Evolutionary conservation across 2,888 invertebrate genomes (phyloP).

Genomic region (Noctua fimbriata): DNA sequence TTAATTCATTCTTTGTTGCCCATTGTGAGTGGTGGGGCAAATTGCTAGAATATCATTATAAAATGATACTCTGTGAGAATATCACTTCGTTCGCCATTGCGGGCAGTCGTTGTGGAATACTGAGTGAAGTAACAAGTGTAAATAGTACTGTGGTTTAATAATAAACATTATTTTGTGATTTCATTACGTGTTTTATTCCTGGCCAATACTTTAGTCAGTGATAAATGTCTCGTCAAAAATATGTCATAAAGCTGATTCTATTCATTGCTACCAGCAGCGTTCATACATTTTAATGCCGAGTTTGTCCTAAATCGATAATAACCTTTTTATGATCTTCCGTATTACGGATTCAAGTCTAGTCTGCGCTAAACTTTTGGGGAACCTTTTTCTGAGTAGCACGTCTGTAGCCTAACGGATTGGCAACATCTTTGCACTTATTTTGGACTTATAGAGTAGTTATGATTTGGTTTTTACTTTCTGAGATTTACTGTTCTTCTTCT

Average conservation of each 20-base stretch:
- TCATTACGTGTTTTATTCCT: too few species aligned
- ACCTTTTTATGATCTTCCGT: slow-evolving; percentile 53
- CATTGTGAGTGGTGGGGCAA: too few species aligned
- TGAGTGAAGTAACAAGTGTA: too few species aligned
- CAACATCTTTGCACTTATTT: slow-evolving; percentile 43
- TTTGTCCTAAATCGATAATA: slow-evolving; percentile 46
- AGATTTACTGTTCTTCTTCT: slow-evolving; percentile 12
- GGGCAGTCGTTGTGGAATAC: too few species aligned
- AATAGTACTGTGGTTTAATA: too few species aligned
- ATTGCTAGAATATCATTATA: too few species aligned
- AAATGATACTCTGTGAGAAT: too few species aligned
- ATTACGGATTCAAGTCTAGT: slow-evolving; percentile 62
- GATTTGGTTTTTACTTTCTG: slow-evolving; percentile 22
- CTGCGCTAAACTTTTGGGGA: slow-evolving; percentile 43
- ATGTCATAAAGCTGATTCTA: slow-evolving; percentile 19
- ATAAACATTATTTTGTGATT: too few species aligned
- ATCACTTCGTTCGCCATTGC: too few species aligned
- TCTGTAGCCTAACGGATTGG: slow-evolving; percentile 25
- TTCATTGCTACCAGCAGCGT: slow-evolving; percentile 16
- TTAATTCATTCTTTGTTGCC: too few species aligned
- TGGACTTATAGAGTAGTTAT: slow-evolving; percentile 41
- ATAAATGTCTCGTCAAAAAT: slow-evolving; percentile 22
- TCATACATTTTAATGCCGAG: slow-evolving; percentile 37
- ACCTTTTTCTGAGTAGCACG: slow-evolving; percentile 50
- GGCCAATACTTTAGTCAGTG: neutral